These are phyloP conservation scores for Protaetia brevitarsis DNA, from an alignment of 1,140 invertebrate species.

Conservation along the genomic window DNA sequence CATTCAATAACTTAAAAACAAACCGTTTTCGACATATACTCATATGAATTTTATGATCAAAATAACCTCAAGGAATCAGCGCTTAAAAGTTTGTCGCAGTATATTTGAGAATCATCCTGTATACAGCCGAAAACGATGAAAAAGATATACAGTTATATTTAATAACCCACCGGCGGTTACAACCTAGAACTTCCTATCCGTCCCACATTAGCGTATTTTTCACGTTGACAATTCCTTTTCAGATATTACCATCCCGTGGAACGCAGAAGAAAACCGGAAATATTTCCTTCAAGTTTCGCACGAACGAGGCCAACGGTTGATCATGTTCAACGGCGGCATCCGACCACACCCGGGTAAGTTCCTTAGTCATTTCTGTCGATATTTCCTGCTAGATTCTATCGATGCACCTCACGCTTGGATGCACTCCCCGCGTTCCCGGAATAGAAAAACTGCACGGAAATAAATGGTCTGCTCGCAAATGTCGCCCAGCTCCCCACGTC, in stretches of 20 bases:
- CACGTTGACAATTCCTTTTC: conserved; percentile 38
- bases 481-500: too few relatives aligned
- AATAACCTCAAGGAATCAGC: too few relatives aligned
- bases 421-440: background rate
- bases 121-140: too few relatives aligned
- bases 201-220: background rate
- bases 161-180: too few relatives aligned
- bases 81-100: too few relatives aligned
- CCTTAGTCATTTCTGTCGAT: conserved; percentile 32
- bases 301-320: conserved; percentile 90
- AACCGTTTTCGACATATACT: too few relatives aligned
- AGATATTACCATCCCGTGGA: conserved; percentile 87
- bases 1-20: too few relatives aligned
- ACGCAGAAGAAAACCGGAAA: conserved; percentile 80
- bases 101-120: too few relatives aligned
- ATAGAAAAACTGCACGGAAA: conserved; percentile 1
- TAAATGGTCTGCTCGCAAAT: background rate
- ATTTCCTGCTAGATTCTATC: conserved; percentile 1
- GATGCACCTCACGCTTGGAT: too few relatives aligned
- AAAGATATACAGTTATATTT: too few relatives aligned
- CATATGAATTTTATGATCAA: too few relatives aligned
- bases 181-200: too few relatives aligned
- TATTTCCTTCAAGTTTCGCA: conserved; percentile 90
- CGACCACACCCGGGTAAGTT: conserved; percentile 69
- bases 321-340: conserved; percentile 87